Evolutionary conservation across 2,888 invertebrate genomes (phyloP).

Genomic region (Boloria euphrosyne): DNA sequence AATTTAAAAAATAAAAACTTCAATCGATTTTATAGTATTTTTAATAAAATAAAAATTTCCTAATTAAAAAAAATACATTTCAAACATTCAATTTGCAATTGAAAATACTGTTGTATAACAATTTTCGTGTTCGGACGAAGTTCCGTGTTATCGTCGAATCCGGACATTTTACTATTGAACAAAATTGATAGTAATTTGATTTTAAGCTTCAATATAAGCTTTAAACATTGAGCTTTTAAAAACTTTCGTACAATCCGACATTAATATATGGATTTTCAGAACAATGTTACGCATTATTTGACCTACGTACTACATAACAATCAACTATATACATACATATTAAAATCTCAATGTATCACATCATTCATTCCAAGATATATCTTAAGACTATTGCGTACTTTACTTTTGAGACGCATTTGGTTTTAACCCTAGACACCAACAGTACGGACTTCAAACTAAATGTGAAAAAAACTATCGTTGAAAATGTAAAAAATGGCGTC

Average conservation of each 20-base stretch:
- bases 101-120: constrained; percentile 39
- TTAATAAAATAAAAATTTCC: constrained; percentile 43
- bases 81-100: constrained; percentile 37
- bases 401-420: constrained; percentile 44
- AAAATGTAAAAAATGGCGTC: constrained; percentile 4
- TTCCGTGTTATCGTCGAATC: constrained; percentile 18
- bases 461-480: neutral
- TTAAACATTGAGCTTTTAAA: constrained; percentile 6
- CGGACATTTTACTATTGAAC: neutral
- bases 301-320: constrained; percentile 58
- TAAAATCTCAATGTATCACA: constrained; percentile 75
- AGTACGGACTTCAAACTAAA: constrained; percentile 1
- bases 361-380: constrained; percentile 76
- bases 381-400: constrained; percentile 49
- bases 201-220: neutral
- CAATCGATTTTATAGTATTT: constrained; percentile 33
- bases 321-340: constrained; percentile 64
- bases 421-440: constrained; percentile 28
- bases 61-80: constrained; percentile 40
- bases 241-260: constrained; percentile 10
- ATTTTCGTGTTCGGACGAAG: constrained; percentile 7
- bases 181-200: neutral
- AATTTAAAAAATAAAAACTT: constrained; percentile 15
- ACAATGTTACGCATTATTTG: constrained; percentile 37
- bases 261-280: constrained; percentile 5